These are phyloP conservation scores for Aspidiotus destructor DNA, from an alignment of 2,888 invertebrate species.

Conservation along the genomic window DNA sequence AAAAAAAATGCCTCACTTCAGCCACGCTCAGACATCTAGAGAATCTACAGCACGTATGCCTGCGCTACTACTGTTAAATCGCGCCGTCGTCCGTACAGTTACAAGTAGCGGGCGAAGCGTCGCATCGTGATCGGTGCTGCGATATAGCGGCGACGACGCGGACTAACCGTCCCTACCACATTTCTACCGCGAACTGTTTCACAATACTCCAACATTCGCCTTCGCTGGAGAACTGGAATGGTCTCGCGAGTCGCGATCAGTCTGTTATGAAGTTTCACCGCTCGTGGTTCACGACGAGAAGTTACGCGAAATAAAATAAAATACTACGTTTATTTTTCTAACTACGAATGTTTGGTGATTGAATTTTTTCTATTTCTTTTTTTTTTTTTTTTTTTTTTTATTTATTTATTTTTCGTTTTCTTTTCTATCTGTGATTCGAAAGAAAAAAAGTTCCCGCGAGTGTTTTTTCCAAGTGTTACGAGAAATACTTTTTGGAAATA, in stretches of 20 bases:
- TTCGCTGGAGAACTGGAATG: constrained; percentile 4
- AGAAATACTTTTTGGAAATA: not conserved
- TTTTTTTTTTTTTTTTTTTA: not conserved
- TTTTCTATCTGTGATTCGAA: not conserved
- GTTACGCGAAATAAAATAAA: not conserved
- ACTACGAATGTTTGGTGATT: not conserved
- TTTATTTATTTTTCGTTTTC: not conserved
- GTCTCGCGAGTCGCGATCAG: not conserved
- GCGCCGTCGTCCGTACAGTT: too few relatives aligned
- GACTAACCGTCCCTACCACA: not conserved
- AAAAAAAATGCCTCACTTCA: too few relatives aligned
- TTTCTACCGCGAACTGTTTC: too few relatives aligned
- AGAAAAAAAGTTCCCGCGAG: not conserved
- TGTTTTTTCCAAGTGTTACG: not conserved
- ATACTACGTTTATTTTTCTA: not conserved
- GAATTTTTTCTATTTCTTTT: not conserved
- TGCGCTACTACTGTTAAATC: too few relatives aligned
- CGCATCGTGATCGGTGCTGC: not conserved
- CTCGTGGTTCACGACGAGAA: not conserved
- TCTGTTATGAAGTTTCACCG: not conserved
- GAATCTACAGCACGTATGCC: too few relatives aligned
- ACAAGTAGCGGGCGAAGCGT: too few relatives aligned
- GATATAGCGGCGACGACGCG: not conserved
- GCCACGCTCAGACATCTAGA: too few relatives aligned
- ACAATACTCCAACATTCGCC: not conserved